These are phyloP conservation scores for Perodicticus potto DNA, from an alignment of 2,797 vertebrate genomes.

Conservation along the genomic window DNA sequence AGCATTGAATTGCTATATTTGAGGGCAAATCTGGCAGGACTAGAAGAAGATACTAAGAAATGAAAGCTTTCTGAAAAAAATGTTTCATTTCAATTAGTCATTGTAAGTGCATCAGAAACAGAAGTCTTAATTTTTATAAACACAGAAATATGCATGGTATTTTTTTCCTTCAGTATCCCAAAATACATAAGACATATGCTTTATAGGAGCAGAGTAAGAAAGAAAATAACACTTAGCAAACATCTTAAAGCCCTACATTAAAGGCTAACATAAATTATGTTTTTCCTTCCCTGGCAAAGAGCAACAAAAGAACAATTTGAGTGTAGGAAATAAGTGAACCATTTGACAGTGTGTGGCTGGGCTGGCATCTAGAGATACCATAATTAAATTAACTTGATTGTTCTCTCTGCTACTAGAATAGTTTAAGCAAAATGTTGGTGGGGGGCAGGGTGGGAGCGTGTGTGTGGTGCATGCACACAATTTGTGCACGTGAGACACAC, in stretches of 20 bases:
- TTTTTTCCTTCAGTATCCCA: constrained; percentile 40
- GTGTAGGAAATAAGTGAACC: neutral
- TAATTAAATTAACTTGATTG: neutral
- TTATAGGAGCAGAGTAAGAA: constrained; percentile 31
- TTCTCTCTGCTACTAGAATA: neutral
- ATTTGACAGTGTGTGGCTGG: neutral
- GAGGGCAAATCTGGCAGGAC: constrained; percentile 71
- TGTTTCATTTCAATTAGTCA: constrained; percentile 37
- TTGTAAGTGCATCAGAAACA: constrained; percentile 59
- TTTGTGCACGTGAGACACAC: neutral
- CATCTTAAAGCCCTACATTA: constrained; percentile 35
- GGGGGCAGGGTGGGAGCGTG: neutral
- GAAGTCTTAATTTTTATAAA: constrained; percentile 69
- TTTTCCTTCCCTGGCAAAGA: constrained; percentile 34
- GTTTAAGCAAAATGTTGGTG: neutral
- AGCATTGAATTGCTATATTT: constrained; percentile 72
- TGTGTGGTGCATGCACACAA: no score
- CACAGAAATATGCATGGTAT: neutral
- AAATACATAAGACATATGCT: constrained; percentile 10
- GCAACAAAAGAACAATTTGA: neutral
- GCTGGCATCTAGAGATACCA: neutral
- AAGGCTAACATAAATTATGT: constrained; percentile 22
- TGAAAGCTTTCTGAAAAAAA: constrained; percentile 62
- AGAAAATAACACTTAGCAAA: constrained; percentile 57
- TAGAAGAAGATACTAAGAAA: constrained; percentile 66